Conservation (phyloP, 2,888 invertebrate genomes). For the Latheticus oryzae region DNA sequence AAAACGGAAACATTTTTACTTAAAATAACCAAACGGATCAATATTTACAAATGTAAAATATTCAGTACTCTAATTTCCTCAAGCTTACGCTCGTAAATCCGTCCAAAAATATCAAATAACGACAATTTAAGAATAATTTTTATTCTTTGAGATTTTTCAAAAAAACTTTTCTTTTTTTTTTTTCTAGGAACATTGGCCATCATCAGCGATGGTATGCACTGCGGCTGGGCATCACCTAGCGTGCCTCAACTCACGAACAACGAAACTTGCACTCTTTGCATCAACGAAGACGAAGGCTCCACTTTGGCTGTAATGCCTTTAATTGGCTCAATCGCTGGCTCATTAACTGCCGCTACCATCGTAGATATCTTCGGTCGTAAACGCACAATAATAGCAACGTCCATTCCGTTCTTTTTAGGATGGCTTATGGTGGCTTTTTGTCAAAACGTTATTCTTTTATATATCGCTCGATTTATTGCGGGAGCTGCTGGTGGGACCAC, state of each 20-base stretch:
- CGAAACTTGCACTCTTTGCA: constrained; percentile 51
- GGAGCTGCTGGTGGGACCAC: constrained; percentile 69
- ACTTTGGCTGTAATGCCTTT: constrained; percentile 76
- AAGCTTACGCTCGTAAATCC: too few species aligned
- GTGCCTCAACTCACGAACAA: constrained; percentile 65
- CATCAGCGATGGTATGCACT: constrained; percentile 61
- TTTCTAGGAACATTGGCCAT: constrained; percentile 58
- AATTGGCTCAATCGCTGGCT: constrained; percentile 73
- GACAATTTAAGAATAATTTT: too few species aligned
- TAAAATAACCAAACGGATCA: too few species aligned
- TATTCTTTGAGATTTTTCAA: too few species aligned
- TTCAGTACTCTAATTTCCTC: too few species aligned
- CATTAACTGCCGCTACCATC: constrained; percentile 71
- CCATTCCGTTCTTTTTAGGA: constrained; percentile 72
- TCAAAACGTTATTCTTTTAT: constrained; percentile 65
- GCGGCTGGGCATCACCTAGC: constrained; percentile 71
- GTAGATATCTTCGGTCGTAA: constrained; percentile 78
- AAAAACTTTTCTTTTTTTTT: too few species aligned
- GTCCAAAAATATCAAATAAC: too few species aligned
- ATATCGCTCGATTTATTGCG: constrained; percentile 67
- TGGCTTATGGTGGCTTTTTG: constrained; percentile 75
- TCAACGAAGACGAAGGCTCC: constrained; percentile 69
- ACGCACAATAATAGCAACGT: constrained; percentile 71
- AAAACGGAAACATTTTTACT: too few species aligned
- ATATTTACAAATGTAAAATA: too few species aligned